These are phyloP conservation scores for Gallinago nigripennis DNA, from an alignment of 2,797 vertebrate species.

Conservation along the genomic window DNA sequence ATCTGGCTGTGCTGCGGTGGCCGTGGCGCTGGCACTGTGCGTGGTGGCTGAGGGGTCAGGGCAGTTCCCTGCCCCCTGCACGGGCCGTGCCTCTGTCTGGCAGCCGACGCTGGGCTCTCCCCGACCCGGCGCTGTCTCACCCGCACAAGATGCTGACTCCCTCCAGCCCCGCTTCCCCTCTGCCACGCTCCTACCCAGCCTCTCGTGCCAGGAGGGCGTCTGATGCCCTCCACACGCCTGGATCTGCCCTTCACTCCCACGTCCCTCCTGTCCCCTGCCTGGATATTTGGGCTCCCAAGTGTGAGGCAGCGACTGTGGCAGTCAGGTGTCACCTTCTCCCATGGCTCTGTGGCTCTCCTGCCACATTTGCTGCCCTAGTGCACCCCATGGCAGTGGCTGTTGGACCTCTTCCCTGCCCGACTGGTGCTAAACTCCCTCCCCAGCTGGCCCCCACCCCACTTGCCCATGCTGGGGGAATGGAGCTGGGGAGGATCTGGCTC, in stretches of 20 bases:
- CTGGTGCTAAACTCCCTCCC: not conserved
- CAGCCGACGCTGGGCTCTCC: accelerated
- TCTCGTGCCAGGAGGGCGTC: accelerated
- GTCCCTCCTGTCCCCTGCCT: not conserved
- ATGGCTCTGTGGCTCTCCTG: not conserved
- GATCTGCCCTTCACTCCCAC: accelerated
- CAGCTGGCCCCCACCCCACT: not conserved
- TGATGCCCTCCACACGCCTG: accelerated
- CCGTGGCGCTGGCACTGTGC: accelerated
- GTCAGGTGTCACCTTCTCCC: accelerated
- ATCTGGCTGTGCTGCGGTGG: accelerated
- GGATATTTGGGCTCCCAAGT: not conserved
- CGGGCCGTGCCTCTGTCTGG: accelerated
- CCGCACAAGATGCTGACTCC: constrained; percentile 39
- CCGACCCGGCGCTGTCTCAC: not conserved
- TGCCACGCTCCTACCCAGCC: not conserved
- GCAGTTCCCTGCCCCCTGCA: not conserved
- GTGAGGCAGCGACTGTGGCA: not conserved
- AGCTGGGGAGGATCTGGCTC: accelerated
- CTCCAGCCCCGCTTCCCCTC: not conserved
- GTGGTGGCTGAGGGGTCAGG: not conserved
- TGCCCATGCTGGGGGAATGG: accelerated
- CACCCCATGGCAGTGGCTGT: accelerated
- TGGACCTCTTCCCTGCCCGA: not conserved
- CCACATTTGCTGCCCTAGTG: not conserved